Percentiles rank a stretch among this genome's conserved stretches.
Evolutionary conservation across 2,888 invertebrate genomes (phyloP).

Genomic region (Standfussiana lucernea): DNA sequence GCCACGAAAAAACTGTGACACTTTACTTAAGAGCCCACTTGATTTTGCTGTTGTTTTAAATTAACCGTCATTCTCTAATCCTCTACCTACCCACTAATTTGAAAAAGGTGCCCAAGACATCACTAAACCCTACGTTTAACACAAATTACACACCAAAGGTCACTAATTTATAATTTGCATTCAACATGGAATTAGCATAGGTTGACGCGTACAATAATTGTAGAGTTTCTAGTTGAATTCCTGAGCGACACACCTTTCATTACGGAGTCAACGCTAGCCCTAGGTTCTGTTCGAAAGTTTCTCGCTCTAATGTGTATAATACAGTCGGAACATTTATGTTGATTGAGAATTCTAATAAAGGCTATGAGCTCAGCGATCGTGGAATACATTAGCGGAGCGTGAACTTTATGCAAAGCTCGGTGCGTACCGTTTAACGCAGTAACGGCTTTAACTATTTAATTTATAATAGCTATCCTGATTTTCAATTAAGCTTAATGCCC

Average conservation of each 20-base stretch:
- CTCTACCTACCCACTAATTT: neutral
- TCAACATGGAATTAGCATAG: conserved; percentile 44
- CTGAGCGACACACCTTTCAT: conserved; percentile 85
- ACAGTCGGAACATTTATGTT: conserved; percentile 80
- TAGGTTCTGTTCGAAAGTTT: conserved; percentile 78
- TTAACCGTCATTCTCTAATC: neutral
- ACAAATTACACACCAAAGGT: conserved; percentile 19
- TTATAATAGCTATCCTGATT: conserved; percentile 74
- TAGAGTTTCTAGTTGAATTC: conserved; percentile 75
- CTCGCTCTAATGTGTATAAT: conserved; percentile 77
- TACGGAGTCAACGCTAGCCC: conserved; percentile 84
- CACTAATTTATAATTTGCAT: conserved; percentile 38
- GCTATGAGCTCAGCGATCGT: conserved; percentile 89
- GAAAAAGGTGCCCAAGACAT: neutral
- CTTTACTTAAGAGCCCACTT: neutral
- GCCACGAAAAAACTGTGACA: neutral
- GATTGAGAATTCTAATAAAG: conserved; percentile 87
- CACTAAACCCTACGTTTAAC: neutral
- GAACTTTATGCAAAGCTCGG: conserved; percentile 77
- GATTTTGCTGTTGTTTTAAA: neutral
- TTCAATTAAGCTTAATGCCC: conserved; percentile 76
- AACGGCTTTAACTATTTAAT: conserved; percentile 74
- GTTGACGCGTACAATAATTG: conserved; percentile 49
- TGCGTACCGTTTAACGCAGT: conserved; percentile 72
- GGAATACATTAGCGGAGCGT: conserved; percentile 88